These are phyloP conservation scores for Noturus placidus DNA, from an alignment of 2,113 vertebrate species.

Conservation along the genomic window DNA sequence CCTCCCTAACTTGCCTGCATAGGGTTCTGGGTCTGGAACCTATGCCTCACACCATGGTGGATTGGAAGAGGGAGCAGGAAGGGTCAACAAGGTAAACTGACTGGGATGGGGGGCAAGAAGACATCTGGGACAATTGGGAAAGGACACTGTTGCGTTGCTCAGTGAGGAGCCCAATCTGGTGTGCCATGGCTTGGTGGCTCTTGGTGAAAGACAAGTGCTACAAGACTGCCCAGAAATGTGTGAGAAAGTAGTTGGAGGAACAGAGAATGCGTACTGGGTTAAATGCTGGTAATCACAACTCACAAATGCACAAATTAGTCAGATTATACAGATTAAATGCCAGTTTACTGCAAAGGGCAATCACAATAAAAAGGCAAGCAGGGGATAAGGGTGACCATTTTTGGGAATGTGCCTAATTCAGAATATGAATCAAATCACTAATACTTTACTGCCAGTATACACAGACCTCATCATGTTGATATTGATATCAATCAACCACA, in stretches of 20 bases:
- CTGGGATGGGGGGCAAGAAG: too few relatives aligned
- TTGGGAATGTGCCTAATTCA: background rate
- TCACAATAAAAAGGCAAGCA: background rate
- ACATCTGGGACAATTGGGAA: too few relatives aligned
- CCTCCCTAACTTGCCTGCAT: too few relatives aligned
- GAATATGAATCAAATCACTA: constrained; percentile 37
- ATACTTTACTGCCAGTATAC: background rate
- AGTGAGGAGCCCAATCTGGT: too few relatives aligned
- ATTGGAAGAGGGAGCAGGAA: too few relatives aligned
- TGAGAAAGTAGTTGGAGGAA: background rate
- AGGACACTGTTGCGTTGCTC: too few relatives aligned
- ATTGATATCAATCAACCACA: too few relatives aligned
- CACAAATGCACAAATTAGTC: background rate
- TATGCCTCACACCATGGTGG: too few relatives aligned
- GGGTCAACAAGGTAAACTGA: too few relatives aligned
- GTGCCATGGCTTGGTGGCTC: too few relatives aligned
- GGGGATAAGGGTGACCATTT: background rate
- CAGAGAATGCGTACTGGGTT: background rate
- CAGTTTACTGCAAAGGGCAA: background rate
- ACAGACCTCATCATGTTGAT: constrained; percentile 54
- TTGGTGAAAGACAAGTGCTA: background rate
- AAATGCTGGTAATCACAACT: background rate
- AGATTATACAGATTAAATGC: background rate
- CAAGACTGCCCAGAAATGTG: background rate
- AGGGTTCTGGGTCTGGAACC: too few relatives aligned